Conservation (phyloP, 2,113 vertebrate species). For the Lycaon pictus region DNA sequence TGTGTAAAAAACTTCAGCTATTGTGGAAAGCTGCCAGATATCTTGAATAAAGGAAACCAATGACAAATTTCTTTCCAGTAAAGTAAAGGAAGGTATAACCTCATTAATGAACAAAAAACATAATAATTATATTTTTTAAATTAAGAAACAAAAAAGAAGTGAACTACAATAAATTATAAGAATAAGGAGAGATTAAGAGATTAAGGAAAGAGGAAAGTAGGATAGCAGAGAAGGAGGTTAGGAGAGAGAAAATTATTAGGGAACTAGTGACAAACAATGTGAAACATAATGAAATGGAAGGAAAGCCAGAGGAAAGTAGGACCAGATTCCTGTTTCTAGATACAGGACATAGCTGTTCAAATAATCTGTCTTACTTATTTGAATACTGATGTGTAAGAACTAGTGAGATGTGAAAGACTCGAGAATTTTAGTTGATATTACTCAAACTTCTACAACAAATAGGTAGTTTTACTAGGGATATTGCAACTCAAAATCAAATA, state of each 20-base stretch:
- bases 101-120: neutral
- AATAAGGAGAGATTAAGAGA: neutral
- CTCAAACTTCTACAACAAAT: neutral
- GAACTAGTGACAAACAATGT: neutral
- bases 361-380: neutral
- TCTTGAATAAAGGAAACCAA: neutral
- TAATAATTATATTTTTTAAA: neutral
- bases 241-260: neutral
- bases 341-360: neutral
- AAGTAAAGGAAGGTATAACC: neutral
- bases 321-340: neutral
- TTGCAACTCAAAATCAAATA: neutral
- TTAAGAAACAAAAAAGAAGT: neutral
- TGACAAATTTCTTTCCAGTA: neutral
- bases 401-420: neutral
- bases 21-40: neutral
- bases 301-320: neutral
- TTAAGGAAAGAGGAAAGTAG: neutral
- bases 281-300: neutral
- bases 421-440: neutral
- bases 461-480: neutral
- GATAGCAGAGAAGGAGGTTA: neutral
- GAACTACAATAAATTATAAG: neutral
- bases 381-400: neutral
- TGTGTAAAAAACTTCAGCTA: neutral